Evolutionary conservation across 1,140 invertebrate genomes (phyloP).

Genomic region (Patella vulgata): DNA sequence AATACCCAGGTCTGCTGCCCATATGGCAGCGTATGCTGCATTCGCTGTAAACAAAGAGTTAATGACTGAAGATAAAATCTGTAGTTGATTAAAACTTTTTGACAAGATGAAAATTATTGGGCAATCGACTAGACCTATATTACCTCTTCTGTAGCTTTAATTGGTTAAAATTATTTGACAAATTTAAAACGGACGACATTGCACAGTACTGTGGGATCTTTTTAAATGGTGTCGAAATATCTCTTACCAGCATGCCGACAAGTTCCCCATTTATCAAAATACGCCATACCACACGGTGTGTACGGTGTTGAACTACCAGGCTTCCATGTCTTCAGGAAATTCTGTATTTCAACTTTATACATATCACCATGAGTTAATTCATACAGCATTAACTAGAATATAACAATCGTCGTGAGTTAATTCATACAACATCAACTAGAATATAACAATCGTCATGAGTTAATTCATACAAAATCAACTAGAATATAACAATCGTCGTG

Average conservation of each 20-base stretch:
- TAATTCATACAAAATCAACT: no score
- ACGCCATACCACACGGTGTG: slow-evolving; percentile 55
- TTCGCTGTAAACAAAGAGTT: slow-evolving; percentile 35
- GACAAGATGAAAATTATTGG: not conserved
- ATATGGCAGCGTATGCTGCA: slow-evolving; percentile 48
- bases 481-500: no score
- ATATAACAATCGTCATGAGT: no score
- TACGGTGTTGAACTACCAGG: slow-evolving; percentile 44
- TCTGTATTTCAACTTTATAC: slow-evolving; percentile 32
- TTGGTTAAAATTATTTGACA: no score
- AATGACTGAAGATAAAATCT: no score
- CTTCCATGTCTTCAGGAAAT: slow-evolving; percentile 36
- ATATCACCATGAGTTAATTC: no score
- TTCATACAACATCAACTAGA: no score
- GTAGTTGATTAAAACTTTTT: not conserved
- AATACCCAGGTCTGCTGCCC: slow-evolving; percentile 50
- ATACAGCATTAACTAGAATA: no score
- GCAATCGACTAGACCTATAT: not conserved
- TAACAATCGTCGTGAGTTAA: no score
- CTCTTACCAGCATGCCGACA: slow-evolving; percentile 47
- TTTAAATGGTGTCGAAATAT: not conserved
- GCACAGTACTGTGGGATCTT: not conserved
- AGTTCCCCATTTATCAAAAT: slow-evolving; percentile 50
- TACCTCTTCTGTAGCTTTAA: not conserved
- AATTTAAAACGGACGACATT: no score